Percentiles rank a stretch among this genome's conserved stretches.
These are phyloP conservation scores for Parambassis ranga DNA, from an alignment of 2,797 vertebrate genomes.

Conservation along the genomic window DNA sequence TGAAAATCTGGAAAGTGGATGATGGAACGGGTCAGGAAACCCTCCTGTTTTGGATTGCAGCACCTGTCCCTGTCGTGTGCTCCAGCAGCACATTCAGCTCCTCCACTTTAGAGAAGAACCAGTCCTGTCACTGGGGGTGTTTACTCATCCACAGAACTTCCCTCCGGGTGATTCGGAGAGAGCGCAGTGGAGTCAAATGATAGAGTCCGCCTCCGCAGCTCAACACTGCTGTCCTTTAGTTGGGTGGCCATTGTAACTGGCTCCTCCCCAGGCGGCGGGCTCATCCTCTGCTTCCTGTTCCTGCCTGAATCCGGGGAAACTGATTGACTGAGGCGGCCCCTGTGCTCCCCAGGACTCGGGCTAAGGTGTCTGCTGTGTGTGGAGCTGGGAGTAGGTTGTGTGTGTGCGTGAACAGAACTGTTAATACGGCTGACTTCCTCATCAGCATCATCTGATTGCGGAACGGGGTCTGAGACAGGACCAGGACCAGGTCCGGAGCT, in stretches of 20 bases:
- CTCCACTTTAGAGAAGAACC: constrained; percentile 61
- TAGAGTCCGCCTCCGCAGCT: constrained; percentile 86
- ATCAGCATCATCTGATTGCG: constrained; percentile 75
- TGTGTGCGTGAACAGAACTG: constrained; percentile 69
- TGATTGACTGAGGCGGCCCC: constrained; percentile 62
- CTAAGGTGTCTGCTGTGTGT: constrained; percentile 68
- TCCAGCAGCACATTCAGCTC: constrained; percentile 63
- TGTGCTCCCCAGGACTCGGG: constrained; percentile 57
- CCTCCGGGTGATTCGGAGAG: constrained; percentile 81
- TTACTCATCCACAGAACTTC: constrained; percentile 72
- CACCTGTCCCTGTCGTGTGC: constrained; percentile 47
- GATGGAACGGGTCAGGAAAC: constrained; percentile 29
- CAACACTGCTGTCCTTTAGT: constrained; percentile 78
- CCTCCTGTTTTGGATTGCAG: constrained; percentile 16
- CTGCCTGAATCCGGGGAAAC: constrained; percentile 80
- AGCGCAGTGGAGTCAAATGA: constrained; percentile 85
- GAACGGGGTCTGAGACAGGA: constrained; percentile 4
- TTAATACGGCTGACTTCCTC: constrained; percentile 86
- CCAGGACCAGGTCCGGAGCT: background rate
- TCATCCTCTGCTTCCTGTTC: constrained; percentile 91
- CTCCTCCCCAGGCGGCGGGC: constrained; percentile 83
- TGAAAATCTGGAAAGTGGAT: constrained; percentile 41
- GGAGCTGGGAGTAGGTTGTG: constrained; percentile 70
- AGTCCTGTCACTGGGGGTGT: constrained; percentile 1
- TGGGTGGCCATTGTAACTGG: constrained; percentile 71